A percentile compares a stretch with the other conserved stretches of the same genome.
phyloP scores from a whole-genome alignment of 2,888 invertebrate genomes.

The Willowsia nigromaculata region DNA sequence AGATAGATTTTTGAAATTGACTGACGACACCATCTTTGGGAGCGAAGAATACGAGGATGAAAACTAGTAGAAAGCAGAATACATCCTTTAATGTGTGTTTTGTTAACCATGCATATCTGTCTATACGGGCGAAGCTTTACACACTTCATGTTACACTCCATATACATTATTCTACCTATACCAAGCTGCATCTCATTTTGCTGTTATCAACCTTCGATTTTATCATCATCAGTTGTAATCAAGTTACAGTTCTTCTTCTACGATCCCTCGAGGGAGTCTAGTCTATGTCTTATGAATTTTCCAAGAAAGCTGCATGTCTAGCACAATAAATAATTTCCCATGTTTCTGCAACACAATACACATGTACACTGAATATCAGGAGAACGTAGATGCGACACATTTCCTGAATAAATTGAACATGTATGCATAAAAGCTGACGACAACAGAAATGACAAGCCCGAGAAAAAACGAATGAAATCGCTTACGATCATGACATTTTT shows the following conservation, averaged over 20 bases:
- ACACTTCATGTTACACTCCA: neutral
- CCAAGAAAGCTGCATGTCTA: neutral
- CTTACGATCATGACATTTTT: too few species aligned
- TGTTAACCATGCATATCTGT: too few species aligned
- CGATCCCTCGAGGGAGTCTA: constrained; percentile 39
- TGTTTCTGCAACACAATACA: neutral
- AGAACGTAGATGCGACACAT: too few species aligned
- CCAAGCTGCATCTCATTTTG: neutral
- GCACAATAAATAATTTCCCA: neutral
- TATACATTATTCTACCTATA: neutral
- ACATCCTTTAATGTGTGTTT: too few species aligned
- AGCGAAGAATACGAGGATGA: neutral
- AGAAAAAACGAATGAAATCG: too few species aligned
- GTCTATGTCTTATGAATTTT: constrained; percentile 51
- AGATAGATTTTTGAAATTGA: neutral
- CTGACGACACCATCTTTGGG: neutral
- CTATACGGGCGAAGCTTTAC: too few species aligned
- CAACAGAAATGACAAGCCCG: too few species aligned
- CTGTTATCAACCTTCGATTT: neutral
- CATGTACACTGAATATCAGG: too few species aligned
- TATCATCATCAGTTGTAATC: constrained; percentile 34
- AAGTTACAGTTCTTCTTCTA: constrained; percentile 28
- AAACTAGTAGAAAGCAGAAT: neutral
- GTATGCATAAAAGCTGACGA: too few species aligned
- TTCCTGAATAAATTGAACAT: too few species aligned